Evolutionary conservation across 2,888 invertebrate genomes (phyloP), one percentile per base, ranked within the genome.

Genomic region (Lagria hirta): DNA sequence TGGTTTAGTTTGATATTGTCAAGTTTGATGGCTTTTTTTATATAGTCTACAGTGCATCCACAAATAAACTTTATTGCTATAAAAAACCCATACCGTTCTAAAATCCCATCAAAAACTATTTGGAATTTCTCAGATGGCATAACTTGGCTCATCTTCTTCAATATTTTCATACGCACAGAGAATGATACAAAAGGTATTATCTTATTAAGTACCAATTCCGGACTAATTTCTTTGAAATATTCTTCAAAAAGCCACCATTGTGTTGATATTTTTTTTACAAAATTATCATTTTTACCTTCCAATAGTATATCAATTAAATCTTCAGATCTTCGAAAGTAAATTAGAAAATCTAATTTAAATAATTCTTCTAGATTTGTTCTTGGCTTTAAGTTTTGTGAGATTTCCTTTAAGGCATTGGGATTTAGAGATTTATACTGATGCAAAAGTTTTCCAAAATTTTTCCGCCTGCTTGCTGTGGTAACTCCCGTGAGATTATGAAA

Each of bases 201-300:
- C 1, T 54, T 48, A 42, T 57, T 51, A 1, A 60, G 54, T 8
- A 62, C 35, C 13, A 42, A 28, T 1, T 49, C 27, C 24, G 51
- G 23, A 4, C 43, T 30, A 14, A 51, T 29, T 36, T 52, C 24
- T 15, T 34, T 41, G 20, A 62, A 52, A 8, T 41, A 46, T 17
- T 52, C 49, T 44, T 52, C 29, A 21, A 62, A 55, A 35, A 58
- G 57, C 60, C 60, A 62, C 24, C 10, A n/a, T 29, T 58, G 51
- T 30, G 56, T 62, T 23, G 57, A 38, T 14, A 62, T 52, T 30
- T 49, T 53, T 33, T 55, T 57, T 2, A 55, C 49, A 11, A 55
- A 48, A 4, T 52, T 34, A 21, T 57, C 58, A 48, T 55, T 53
- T 48, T 56, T 59, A 33, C 57, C 61, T 34, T 37, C 42, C 43